Base-by-base conservation (phyloP, 2,113 vertebrate species). In the Mirza zaza region DNA sequence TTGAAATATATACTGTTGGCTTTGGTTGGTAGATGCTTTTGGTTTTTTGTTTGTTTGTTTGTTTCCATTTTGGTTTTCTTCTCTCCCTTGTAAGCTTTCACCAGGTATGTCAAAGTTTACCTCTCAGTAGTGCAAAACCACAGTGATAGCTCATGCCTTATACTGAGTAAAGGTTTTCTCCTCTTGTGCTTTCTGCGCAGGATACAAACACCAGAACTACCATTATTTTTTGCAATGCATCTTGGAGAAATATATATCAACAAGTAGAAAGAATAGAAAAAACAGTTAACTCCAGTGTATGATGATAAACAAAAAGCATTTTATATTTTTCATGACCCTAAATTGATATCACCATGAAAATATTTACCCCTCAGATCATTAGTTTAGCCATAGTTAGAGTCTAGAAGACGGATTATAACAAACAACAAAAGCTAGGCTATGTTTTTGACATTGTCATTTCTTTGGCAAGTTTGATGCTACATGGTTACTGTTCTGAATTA, bases 401-500 rank as follows among this genome's bases (percentile, higher is more conserved):
- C 81, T 52, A 92, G 52, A 95, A 80, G 29, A 45, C 5, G 14
- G 39, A 71, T 17, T 34, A 61, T 7, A 65, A 45, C 18, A 67
- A 95, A 73, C 9, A 94, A 91, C 55, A 96, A 75, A 96, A 89
- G 63, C 65, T 68, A 65, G 67, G 52, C 65, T 67, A 87, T 76
- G 32, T 91, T 88, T 42, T 82, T 81, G 59, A 91, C 87, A 27
- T 42, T 92, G 67, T 94, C 84, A 92, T 96, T 96, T 95, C 63
- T 95, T 97, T 96, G 92, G 96, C 61, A 84, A 97, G 90, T 34
- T 18, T 75, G 87, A 82, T 61, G n/a, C 48, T 77, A 61, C 55
- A 73, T 48, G n/a, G 42, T 94, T 91, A 89, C 95, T 96, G 81
- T 88, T 96, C 73, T 91, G 81, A 94, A 94, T 95, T 94, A 95